Evolutionary conservation across 2,113 vertebrate genomes (phyloP), one percentile per base, ranked within the genome.

Genomic region (Cochlearius cochlearius): DNA sequence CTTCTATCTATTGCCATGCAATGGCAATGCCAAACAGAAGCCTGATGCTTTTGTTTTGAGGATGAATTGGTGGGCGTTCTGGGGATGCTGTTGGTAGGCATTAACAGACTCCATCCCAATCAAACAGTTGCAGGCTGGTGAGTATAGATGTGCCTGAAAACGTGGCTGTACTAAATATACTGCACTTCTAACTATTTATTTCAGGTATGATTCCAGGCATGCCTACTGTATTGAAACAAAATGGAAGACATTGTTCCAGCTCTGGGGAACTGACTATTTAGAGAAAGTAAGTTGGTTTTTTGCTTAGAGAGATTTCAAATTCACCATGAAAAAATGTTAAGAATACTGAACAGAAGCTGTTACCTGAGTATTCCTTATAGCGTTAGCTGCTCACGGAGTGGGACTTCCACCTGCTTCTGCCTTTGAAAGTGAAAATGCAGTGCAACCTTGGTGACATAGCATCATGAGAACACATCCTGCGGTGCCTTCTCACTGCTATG

Each of bases 381-480:
- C 12, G 34, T 63, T 74, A 66, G 11, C 47, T 87, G n/a, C 20
- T 87, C 63, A 62, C 84, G 45, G 53, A 75, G 43, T 60, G n/a
- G 73, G n/a, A 73, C 76, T 74, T 86, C 36, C 36, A 60, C 15
- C 36, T 39, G 2, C 45, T 66, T 69, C 41, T 84, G 64, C 34
- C n/a, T 82, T 92, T 88, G 91, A 91, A 96, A 95, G 90, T 43
- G 84, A 96, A 94, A 63, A 52, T 88, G 41, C 30, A 26, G 15
- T 27, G 25, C 41, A 93, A 5, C 10, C 5, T 10, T 77, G 56
- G 64, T 89, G 56, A 69, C 41, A 7, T 36, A 58, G 59, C 47
- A 38, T 81, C 29, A 6, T 49, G 64, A 91, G 77, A 73, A 39
- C 52, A 62, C 68, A 68, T 93, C 64, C 72, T 84, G 56, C 0